phyloP scores from a whole-genome alignment of 2,113 vertebrate genomes.

The Tragelaphus scriptus region DNA sequence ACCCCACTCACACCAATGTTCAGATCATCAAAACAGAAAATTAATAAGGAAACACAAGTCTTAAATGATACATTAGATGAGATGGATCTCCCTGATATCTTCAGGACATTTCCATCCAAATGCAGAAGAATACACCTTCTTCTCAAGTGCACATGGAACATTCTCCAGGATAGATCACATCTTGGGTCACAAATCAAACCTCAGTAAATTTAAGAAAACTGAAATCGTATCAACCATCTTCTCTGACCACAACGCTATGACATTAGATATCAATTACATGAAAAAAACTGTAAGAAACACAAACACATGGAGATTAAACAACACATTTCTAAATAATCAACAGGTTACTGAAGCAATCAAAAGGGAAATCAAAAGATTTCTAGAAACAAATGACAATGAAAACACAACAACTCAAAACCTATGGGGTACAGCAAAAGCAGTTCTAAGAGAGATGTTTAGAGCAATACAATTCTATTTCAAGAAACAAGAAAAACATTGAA shows the following conservation, averaged over 20 bases:
- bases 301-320: neutral
- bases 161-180: neutral
- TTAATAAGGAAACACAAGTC: neutral
- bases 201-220: neutral
- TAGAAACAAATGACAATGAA: neutral
- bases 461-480: neutral
- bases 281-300: neutral
- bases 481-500: neutral
- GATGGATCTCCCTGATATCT: neutral
- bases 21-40: neutral
- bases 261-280: neutral
- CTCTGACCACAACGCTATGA: neutral
- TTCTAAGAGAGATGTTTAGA: neutral
- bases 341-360: neutral
- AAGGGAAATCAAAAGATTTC: neutral
- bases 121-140: neutral
- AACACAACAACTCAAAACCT: neutral
- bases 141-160: neutral
- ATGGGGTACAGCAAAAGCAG: neutral
- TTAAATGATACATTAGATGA: neutral
- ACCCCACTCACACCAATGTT: neutral
- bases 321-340: neutral
- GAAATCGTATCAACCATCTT: neutral
- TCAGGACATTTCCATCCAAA: neutral
- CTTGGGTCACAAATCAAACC: neutral